Conservation (phyloP, 2,113 vertebrate genomes). For the Cariama cristata region DNA sequence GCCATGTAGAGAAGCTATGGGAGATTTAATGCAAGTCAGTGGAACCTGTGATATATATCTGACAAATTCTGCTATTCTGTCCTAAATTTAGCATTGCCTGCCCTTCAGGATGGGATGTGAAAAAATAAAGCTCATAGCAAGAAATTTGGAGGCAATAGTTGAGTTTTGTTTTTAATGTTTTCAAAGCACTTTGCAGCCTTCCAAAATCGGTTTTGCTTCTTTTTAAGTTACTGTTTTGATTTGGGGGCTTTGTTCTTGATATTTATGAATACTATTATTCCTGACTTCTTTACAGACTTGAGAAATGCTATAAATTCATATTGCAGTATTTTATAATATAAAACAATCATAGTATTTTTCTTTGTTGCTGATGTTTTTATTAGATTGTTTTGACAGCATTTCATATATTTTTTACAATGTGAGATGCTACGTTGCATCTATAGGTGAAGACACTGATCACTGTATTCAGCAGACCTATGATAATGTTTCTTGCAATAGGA, state of each 20-base stretch:
- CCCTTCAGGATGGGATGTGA: not conserved
- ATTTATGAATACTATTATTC: not conserved
- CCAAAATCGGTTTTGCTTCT: not conserved
- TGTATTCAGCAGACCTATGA: not conserved
- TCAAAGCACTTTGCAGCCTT: not conserved
- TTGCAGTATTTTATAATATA: not conserved
- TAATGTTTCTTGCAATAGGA: not conserved
- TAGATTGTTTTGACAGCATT: no score
- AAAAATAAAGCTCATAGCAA: not conserved
- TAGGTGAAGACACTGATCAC: not conserved
- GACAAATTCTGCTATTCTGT: not conserved
- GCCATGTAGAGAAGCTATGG: not conserved
- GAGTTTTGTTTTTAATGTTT: not conserved
- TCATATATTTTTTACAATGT: no score
- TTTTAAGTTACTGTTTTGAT: slow-evolving; percentile 20
- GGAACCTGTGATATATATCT: not conserved
- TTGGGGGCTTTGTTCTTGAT: not conserved
- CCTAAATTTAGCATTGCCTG: not conserved
- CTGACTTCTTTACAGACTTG: not conserved
- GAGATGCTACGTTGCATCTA: not conserved
- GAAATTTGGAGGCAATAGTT: not conserved
- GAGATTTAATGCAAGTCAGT: not conserved
- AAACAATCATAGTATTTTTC: not conserved
- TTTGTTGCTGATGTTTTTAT: not conserved
- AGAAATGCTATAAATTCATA: not conserved